phyloP scores from a whole-genome alignment of 2,888 invertebrate genomes.

The Netelia melanura region DNA sequence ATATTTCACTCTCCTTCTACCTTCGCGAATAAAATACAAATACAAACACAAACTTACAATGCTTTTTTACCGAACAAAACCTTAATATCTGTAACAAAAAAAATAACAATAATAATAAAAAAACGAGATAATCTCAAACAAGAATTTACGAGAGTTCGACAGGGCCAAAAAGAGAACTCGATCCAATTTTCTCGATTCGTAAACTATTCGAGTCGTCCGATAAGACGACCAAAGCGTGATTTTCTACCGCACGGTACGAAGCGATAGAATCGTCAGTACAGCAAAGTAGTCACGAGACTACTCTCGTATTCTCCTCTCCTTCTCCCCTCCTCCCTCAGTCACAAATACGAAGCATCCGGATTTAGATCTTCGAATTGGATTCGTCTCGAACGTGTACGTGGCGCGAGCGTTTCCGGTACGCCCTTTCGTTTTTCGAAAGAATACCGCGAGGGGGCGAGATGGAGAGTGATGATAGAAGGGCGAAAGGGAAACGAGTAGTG shows the following conservation, averaged over 20 bases:
- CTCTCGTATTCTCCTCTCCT: neutral
- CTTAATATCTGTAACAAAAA: neutral
- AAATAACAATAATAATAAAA: neutral
- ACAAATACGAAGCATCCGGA: slow-evolving; percentile 55
- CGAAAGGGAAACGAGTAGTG: neutral
- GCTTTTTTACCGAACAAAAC: neutral
- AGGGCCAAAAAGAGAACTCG: neutral
- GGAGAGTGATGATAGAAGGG: neutral
- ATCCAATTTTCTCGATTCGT: slow-evolving; percentile 30
- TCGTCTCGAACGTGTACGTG: slow-evolving; percentile 47
- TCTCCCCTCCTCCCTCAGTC: neutral
- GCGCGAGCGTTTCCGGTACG: slow-evolving; percentile 13
- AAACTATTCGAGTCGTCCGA: slow-evolving; percentile 49
- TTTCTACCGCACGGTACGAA: neutral
- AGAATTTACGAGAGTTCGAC: slow-evolving; percentile 17
- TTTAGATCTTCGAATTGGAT: slow-evolving; percentile 62
- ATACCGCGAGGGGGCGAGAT: neutral
- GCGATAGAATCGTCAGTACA: slow-evolving; percentile 25
- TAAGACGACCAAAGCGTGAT: slow-evolving; percentile 19
- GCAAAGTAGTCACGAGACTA: slow-evolving; percentile 34
- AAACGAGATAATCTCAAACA: neutral
- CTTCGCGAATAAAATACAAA: neutral
- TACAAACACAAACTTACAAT: too few species aligned
- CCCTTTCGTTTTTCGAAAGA: slow-evolving; percentile 39
- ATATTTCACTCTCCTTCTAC: neutral